Base-by-base conservation (phyloP, 2,113 vertebrate genomes). In the Rhodinocichla rosea region DNA sequence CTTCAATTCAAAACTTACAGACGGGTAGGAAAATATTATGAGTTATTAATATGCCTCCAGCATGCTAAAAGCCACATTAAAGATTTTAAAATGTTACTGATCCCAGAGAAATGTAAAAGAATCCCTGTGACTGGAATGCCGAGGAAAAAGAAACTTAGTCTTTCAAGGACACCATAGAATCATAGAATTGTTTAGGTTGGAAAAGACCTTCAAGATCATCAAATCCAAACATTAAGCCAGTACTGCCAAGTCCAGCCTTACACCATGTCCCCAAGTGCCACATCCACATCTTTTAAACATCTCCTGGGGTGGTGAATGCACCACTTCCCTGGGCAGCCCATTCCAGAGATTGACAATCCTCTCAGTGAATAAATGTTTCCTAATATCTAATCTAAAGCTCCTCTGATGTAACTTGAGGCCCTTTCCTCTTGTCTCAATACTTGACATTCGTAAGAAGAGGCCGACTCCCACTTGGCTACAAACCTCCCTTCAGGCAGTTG, bases 401-500 rank as follows among this genome's bases (percentile, higher is more conserved):
- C 15, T 12, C 33, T 21, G 5, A 5, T 17, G 9, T 22, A 73
- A 28, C 37, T 26, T 32, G 10, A 63, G 19, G 55, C 22, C 8
- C 8, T 50, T 73, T 62, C 20, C 20, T 39, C 40, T 65, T 9
- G 6, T 45, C 21, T 33, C 67, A 33, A 35, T 9, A 4, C 13
- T 26, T 52, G 52, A 24, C 8, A 8, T 42, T 50, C 50, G 21
- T 14, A 28, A 71, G 12, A 65, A 59, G 32, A 50, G 45, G 44
- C 28, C 0, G 0, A 50, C 13, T 2, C 27, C 10, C 4, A 18
- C 11, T 6, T 57, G 26, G 2, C 14, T 57, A 33, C 7, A 40
- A 3, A 2, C 11, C 5, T 40, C 22, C 35, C 18, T 55, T 35
- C 44, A 47, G 50, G 18, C 5, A 57, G 6, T 2, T 64, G 9